Conservation (phyloP, 1,140 invertebrate species). For the Diploscapter pachys region DNA sequence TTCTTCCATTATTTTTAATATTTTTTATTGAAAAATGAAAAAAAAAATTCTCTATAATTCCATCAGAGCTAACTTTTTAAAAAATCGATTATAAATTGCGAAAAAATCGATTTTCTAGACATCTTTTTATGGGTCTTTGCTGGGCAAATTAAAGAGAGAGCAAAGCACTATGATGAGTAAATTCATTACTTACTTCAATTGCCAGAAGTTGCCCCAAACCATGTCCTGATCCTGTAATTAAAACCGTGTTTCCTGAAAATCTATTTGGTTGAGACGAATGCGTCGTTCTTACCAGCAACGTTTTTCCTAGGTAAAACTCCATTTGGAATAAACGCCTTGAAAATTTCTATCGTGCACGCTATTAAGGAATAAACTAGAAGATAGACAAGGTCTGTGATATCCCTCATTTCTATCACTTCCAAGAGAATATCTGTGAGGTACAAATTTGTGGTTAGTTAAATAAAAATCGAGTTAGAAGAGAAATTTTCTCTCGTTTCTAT, state of each 20-base stretch:
- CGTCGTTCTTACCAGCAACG: constrained; percentile 26
- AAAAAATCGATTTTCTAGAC: background rate
- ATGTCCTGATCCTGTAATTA: constrained; percentile 85
- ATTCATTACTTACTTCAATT: constrained; percentile 1
- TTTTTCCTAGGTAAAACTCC: constrained; percentile 48
- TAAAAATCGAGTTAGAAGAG: too few species aligned
- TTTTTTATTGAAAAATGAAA: too few species aligned
- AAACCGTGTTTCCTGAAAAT: constrained; percentile 60
- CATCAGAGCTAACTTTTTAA: constrained; percentile 8
- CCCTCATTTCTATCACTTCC: background rate
- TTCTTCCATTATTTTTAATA: constrained; percentile 19
- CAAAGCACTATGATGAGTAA: too few species aligned
- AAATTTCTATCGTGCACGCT: background rate
- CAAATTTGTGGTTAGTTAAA: too few species aligned
- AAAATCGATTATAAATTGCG: background rate
- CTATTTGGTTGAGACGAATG: background rate
- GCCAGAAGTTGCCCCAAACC: constrained; percentile 82
- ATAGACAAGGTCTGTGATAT: constrained; percentile 1
- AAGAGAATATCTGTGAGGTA: too few species aligned
- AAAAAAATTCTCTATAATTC: background rate
- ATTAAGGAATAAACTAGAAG: constrained; percentile 11
- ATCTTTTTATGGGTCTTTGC: too few species aligned
- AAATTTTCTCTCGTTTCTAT: too few species aligned
- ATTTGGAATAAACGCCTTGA: constrained; percentile 49
- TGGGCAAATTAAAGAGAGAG: too few species aligned